phyloP scores from a whole-genome alignment of 2,888 invertebrate species.

The Strigamia maritima region DNA sequence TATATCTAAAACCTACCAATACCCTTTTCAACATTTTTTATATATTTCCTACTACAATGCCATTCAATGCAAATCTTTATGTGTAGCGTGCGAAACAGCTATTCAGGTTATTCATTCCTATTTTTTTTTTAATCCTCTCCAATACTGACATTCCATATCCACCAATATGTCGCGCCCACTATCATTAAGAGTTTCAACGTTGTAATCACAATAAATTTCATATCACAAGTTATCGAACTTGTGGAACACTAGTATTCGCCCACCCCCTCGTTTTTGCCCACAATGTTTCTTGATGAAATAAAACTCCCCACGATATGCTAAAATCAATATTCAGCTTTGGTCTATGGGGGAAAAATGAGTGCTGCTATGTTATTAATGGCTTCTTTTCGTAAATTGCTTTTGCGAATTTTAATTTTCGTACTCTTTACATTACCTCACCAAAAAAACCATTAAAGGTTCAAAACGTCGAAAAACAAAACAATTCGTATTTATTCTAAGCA shows the following conservation, averaged over 20 bases:
- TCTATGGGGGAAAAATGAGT: background rate
- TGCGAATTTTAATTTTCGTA: background rate
- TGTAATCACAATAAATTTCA: constrained; percentile 32
- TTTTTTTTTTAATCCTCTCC: constrained; percentile 25
- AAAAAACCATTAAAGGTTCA: background rate
- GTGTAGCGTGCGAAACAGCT: background rate
- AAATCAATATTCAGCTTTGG: background rate
- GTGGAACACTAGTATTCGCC: background rate
- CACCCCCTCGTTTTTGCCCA: background rate
- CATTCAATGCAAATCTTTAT: constrained; percentile 7
- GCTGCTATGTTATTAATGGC: constrained; percentile 2
- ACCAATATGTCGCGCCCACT: constrained; percentile 28
- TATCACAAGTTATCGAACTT: constrained; percentile 23
- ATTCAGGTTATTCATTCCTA: constrained; percentile 8
- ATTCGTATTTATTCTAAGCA: background rate
- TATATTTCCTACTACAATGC: background rate
- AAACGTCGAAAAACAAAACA: background rate
- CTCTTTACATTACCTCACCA: background rate
- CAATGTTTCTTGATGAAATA: constrained; percentile 19
- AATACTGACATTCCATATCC: constrained; percentile 31
- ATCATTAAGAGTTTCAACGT: constrained; percentile 25
- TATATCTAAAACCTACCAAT: background rate
- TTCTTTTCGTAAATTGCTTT: constrained; percentile 5
- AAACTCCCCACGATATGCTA: constrained; percentile 14
- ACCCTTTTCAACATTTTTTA: background rate